These are phyloP conservation scores for Varanus komodoensis DNA, from an alignment of 2,113 vertebrate species.

Conservation along the genomic window DNA sequence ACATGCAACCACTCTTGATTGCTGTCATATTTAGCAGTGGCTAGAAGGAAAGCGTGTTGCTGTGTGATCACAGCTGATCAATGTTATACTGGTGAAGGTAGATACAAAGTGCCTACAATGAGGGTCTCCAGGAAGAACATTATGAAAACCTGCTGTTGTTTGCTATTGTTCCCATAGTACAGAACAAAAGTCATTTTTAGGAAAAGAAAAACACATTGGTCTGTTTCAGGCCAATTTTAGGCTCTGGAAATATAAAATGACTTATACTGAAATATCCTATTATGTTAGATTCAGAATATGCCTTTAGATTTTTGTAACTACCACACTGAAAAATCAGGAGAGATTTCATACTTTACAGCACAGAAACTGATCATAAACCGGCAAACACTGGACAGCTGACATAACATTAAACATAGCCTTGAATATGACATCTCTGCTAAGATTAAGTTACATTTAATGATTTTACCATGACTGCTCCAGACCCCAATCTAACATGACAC, in stretches of 20 bases:
- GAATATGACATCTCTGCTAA: background rate
- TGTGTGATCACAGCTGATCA: background rate
- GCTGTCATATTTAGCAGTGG: background rate
- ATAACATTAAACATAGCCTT: background rate
- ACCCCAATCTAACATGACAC: background rate
- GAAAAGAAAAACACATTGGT: background rate
- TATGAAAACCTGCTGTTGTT: background rate
- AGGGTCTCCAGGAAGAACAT: background rate
- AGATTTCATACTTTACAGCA: background rate
- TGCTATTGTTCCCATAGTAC: background rate
- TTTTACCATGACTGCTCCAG: background rate
- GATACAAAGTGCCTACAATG: too few relatives aligned
- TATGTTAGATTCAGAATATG: background rate
- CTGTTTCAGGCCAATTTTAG: background rate
- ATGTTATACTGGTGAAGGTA: rapidly evolving
- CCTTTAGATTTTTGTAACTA: background rate
- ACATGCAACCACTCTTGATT: rapidly evolving
- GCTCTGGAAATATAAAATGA: background rate
- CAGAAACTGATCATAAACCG: rapidly evolving
- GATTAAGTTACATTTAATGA: constrained; percentile 6
- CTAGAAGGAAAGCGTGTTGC: background rate
- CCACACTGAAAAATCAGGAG: background rate
- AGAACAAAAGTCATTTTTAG: background rate
- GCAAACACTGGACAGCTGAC: background rate
- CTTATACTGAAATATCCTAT: background rate